These are phyloP conservation scores for Idaea dimidiata DNA, from an alignment of 2,888 invertebrate genomes.

Conservation along the genomic window DNA sequence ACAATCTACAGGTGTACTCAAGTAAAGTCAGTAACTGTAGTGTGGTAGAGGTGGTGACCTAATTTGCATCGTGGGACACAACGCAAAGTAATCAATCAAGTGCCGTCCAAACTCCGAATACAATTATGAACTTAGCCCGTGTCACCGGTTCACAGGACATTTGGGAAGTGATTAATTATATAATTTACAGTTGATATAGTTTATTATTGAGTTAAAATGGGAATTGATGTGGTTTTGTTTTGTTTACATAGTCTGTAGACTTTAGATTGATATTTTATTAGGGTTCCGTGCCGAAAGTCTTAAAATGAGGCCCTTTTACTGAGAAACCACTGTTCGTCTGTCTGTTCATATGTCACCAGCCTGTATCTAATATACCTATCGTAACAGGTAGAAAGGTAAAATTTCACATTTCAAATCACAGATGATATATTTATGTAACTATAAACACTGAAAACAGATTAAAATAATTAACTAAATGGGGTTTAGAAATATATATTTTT, in stretches of 20 bases:
- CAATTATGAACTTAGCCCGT: conserved; percentile 77
- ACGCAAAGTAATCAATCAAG: conserved; percentile 70
- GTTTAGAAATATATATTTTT: too few relatives aligned
- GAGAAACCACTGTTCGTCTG: neutral
- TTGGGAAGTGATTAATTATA: conserved; percentile 69
- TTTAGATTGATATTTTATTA: neutral
- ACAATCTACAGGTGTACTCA: conserved; percentile 44
- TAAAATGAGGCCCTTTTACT: neutral
- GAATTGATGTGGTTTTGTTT: neutral
- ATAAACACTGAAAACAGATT: too few relatives aligned
- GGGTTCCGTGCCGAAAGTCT: neutral
- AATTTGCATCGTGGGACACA: conserved; percentile 49
- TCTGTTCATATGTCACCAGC: neutral
- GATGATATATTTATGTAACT: too few relatives aligned
- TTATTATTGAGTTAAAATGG: neutral
- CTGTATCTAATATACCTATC: too few relatives aligned
- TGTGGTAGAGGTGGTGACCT: conserved; percentile 36
- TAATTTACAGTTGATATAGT: conserved; percentile 20
- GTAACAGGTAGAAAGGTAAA: too few relatives aligned
- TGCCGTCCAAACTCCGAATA: conserved; percentile 73
- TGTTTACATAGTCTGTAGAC: neutral
- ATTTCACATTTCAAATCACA: too few relatives aligned
- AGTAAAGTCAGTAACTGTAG: neutral
- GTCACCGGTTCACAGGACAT: conserved; percentile 62
- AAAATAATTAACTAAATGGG: too few relatives aligned